These are phyloP conservation scores for Phoeniculus purpureus DNA, from an alignment of 2,797 vertebrate genomes.

Conservation along the genomic window DNA sequence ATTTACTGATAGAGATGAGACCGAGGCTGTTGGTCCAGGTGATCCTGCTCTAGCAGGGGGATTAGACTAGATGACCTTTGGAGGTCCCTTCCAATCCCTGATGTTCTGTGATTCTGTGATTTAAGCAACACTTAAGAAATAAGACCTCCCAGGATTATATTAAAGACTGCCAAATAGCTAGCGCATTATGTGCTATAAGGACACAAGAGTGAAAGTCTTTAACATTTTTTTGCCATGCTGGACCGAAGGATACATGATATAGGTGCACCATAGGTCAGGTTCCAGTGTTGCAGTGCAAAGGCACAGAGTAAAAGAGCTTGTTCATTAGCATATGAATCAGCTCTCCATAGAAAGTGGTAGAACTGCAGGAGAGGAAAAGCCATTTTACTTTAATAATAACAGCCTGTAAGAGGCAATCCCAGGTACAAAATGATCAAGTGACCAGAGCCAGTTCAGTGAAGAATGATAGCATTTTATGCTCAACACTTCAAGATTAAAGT, in stretches of 20 bases:
- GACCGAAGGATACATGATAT: neutral
- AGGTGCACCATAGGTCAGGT: neutral
- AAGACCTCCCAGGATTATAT: neutral
- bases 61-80: too few relatives aligned
- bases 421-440: conserved; percentile 70
- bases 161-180: neutral
- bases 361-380: conserved; percentile 58
- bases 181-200: neutral
- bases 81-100: too few relatives aligned
- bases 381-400: conserved; percentile 68
- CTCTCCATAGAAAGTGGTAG: conserved; percentile 33
- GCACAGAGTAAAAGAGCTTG: conserved; percentile 36
- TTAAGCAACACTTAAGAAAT: neutral
- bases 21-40: neutral
- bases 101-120: neutral
- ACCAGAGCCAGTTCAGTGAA: conserved; percentile 64
- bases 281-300: neutral
- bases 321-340: conserved; percentile 72
- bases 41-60: too few relatives aligned
- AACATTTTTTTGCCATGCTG: neutral
- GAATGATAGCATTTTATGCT: conserved; percentile 67
- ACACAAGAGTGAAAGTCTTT: neutral
- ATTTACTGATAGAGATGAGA: neutral
- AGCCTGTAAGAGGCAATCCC: conserved; percentile 60
- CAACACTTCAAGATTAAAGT: conserved; percentile 66